Percentiles rank a stretch among this genome's conserved stretches.
These are phyloP conservation scores for Pseudorasbora parva DNA, from an alignment of 2,113 vertebrate species.

Conservation along the genomic window DNA sequence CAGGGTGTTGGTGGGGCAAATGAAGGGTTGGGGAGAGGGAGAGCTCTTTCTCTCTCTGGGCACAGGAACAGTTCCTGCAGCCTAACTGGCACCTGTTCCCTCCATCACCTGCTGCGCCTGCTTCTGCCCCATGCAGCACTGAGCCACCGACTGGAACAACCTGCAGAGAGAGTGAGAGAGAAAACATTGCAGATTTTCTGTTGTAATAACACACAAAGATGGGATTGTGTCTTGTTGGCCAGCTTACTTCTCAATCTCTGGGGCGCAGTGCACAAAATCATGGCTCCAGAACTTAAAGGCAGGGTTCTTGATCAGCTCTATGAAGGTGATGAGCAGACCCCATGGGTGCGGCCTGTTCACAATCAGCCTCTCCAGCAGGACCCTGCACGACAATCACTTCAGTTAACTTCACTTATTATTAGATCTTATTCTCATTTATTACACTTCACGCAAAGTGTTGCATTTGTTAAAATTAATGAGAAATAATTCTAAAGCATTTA, in stretches of 20 bases:
- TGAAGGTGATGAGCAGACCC: slow-evolving; percentile 99
- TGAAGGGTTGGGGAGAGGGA: slow-evolving; percentile 54
- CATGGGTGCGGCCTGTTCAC: slow-evolving; percentile 99
- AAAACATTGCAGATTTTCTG: not conserved
- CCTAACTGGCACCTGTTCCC: slow-evolving; percentile 96
- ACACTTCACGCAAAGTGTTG: too few relatives aligned
- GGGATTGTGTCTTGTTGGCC: not conserved
- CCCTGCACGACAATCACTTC: slow-evolving; percentile 75
- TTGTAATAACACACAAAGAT: not conserved
- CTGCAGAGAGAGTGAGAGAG: slow-evolving; percentile 66
- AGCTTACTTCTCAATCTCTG: slow-evolving; percentile 97
- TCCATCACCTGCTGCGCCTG: slow-evolving; percentile 99
- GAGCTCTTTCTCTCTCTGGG: slow-evolving; percentile 62
- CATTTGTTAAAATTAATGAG: too few relatives aligned
- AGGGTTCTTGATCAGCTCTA: slow-evolving; percentile 99
- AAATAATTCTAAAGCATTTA: too few relatives aligned
- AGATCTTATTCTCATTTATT: too few relatives aligned
- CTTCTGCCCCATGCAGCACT: slow-evolving; percentile 99
- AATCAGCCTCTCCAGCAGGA: slow-evolving; percentile 96
- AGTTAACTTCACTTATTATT: not conserved
- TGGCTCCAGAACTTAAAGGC: slow-evolving; percentile 99
- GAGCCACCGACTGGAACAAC: slow-evolving; percentile 98
- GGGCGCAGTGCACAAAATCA: slow-evolving; percentile 98
- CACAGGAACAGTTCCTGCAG: slow-evolving; percentile 62
- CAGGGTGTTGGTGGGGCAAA: slow-evolving; percentile 51